Conservation (phyloP, 2,888 invertebrate genomes). For the Hirtodrosophila confusa region DNA sequence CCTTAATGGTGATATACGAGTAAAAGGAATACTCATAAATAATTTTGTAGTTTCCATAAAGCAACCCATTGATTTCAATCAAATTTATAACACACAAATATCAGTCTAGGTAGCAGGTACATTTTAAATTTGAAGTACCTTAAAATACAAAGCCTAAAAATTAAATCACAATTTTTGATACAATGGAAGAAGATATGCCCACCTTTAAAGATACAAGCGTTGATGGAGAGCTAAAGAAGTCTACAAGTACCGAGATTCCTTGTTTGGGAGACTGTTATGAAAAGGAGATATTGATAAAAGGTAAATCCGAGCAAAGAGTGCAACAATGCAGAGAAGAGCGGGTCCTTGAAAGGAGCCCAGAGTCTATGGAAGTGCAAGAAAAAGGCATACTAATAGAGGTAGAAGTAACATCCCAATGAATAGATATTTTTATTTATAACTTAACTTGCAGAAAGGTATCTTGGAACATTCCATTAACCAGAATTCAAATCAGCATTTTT, state of each 20-base stretch:
- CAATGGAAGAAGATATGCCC: constrained; percentile 23
- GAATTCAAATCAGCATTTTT: background rate
- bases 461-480: background rate
- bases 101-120: background rate
- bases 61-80: background rate
- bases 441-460: constrained; percentile 22
- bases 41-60: too few species aligned
- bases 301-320: constrained; percentile 7
- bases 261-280: background rate
- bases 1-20: too few species aligned
- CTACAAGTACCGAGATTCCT: background rate
- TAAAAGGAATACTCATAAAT: too few species aligned
- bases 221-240: background rate
- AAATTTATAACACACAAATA: background rate
- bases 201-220: constrained; percentile 2
- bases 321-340: constrained; percentile 26
- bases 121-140: constrained; percentile 3
- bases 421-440: background rate
- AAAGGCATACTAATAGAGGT: constrained; percentile 43
- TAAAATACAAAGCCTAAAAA: constrained; percentile 1
- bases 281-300: background rate
- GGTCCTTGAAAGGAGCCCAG: constrained; percentile 5
- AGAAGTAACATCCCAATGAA: background rate
- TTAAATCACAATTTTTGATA: constrained; percentile 2
- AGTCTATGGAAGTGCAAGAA: background rate